These are phyloP conservation scores for Nemoura dubitans DNA, from an alignment of 2,888 invertebrate species.

Conservation along the genomic window DNA sequence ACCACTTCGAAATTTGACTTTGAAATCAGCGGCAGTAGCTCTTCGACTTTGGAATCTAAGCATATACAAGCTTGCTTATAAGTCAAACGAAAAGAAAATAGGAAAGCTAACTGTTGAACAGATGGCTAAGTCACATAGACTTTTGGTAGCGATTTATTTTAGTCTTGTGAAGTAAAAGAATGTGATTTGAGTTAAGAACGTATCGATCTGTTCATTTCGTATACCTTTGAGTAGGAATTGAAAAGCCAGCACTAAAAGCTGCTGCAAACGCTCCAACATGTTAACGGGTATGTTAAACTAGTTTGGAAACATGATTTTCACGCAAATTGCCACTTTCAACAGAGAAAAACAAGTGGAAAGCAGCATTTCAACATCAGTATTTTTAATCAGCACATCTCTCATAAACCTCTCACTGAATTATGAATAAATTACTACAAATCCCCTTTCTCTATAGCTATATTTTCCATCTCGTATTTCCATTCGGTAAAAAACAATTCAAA, in stretches of 20 bases:
- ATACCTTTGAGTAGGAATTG: too few relatives aligned
- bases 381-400: not conserved
- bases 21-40: not conserved
- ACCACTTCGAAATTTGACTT: slow-evolving; percentile 2
- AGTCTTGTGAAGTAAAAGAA: not conserved
- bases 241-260: not conserved
- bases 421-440: not conserved
- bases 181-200: too few relatives aligned
- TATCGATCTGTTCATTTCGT: too few relatives aligned
- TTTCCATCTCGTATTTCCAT: not conserved
- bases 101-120: not conserved
- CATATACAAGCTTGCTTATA: not conserved
- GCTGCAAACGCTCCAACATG: not conserved
- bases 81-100: not conserved
- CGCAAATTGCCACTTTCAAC: not conserved
- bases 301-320: not conserved
- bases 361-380: not conserved
- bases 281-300: not conserved
- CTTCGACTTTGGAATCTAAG: not conserved
- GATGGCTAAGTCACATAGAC: not conserved
- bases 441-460: not conserved
- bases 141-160: not conserved
- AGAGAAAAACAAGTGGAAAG: not conserved
- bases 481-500: not conserved
- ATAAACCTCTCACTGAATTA: not conserved